Evolutionary conservation across 2,888 invertebrate genomes (phyloP).

Genomic region (Phasia obesa): DNA sequence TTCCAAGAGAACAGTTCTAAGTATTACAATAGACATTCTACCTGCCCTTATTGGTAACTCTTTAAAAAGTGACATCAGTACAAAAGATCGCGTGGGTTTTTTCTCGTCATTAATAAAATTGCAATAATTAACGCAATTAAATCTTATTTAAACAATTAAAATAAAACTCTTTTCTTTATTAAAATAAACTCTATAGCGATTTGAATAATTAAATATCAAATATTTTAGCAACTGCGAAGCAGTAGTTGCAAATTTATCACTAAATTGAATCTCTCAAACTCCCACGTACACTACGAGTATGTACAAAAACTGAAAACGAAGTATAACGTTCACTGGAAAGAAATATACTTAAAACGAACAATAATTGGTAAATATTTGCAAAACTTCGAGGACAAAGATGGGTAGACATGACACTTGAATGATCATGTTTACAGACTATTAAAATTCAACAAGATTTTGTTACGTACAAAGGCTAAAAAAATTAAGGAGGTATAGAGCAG

Average conservation of each 20-base stretch:
- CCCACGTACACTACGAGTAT: conserved; percentile 40
- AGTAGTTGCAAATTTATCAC: conserved; percentile 33
- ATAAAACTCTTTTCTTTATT: background rate
- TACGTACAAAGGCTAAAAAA: background rate
- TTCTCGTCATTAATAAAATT: background rate
- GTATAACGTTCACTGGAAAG: background rate
- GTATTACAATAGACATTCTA: no score
- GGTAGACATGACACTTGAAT: conserved; percentile 65
- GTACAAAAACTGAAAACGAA: no score
- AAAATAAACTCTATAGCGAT: conserved; percentile 25
- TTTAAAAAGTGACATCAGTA: background rate
- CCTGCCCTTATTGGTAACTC: background rate
- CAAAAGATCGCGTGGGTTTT: background rate
- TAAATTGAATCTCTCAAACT: conserved; percentile 45
- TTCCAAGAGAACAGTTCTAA: no score
- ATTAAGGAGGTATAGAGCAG: conserved; percentile 10
- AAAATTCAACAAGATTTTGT: conserved; percentile 48
- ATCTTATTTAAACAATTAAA: background rate
- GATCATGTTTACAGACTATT: conserved; percentile 71
- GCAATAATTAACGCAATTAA: conserved; percentile 7
- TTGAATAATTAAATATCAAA: conserved; percentile 15
- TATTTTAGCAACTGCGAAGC: background rate
- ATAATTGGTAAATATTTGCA: conserved; percentile 65
- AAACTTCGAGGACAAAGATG: conserved; percentile 52
- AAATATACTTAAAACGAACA: conserved; percentile 15